Percentiles rank a stretch among this genome's conserved stretches.
Evolutionary conservation across 2,888 invertebrate species (phyloP).

Genomic region (Cheilosia soror): DNA sequence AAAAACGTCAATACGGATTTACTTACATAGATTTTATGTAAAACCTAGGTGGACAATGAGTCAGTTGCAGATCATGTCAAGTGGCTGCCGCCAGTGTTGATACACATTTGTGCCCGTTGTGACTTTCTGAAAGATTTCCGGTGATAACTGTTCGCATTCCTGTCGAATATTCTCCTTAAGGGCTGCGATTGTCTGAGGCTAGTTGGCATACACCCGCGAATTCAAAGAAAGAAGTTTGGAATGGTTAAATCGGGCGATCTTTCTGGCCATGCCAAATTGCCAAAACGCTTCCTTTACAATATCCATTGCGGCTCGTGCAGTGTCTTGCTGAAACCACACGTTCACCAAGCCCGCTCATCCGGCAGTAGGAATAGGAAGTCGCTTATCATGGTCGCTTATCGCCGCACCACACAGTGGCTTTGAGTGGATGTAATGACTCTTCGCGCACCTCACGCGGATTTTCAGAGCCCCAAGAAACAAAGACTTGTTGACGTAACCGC

Average conservation of each 20-base stretch:
- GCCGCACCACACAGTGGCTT: too few relatives aligned
- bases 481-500: conserved; percentile 3
- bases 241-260: not conserved
- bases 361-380: not conserved
- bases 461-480: conserved; percentile 2
- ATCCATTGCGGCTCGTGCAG: not conserved
- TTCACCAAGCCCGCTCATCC: conserved; percentile 1
- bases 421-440: not conserved
- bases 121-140: not conserved
- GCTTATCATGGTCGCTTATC: not conserved
- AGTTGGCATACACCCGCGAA: not conserved
- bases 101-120: not conserved
- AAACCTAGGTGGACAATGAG: too few relatives aligned
- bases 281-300: not conserved
- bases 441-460: conserved; percentile 2
- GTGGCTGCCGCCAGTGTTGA: not conserved
- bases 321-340: not conserved
- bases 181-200: not conserved
- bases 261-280: not conserved
- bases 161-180: not conserved
- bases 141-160: not conserved
- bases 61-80: not conserved
- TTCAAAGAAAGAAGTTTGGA: not conserved
- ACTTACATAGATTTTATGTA: too few relatives aligned
- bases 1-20: too few relatives aligned